These are phyloP conservation scores for Amphipoea lucens DNA, from an alignment of 2,888 invertebrate genomes.

Conservation along the genomic window DNA sequence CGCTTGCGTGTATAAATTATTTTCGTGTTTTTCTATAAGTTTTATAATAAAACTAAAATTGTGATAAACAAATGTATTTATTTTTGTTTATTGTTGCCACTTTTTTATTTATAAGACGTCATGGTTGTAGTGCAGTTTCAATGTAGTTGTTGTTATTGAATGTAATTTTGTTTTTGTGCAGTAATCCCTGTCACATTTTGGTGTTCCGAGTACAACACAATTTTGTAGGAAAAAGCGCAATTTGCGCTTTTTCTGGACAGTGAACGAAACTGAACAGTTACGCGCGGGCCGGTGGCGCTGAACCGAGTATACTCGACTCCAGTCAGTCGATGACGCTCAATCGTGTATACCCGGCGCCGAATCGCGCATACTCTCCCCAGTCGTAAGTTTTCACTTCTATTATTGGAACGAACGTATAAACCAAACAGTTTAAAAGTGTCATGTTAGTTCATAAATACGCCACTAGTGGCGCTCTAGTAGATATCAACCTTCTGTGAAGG, in stretches of 20 bases:
- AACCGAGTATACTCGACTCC: no score
- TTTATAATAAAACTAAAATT: constrained; percentile 27
- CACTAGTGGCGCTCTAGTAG: no score
- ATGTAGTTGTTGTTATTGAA: not conserved
- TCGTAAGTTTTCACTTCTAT: no score
- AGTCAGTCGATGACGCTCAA: no score
- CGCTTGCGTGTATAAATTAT: constrained; percentile 48
- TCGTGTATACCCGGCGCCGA: no score
- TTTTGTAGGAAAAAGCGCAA: no score
- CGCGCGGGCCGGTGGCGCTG: no score
- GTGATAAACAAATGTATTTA: constrained; percentile 10
- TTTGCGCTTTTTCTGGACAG: no score
- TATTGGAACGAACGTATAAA: no score
- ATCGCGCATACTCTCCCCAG: no score
- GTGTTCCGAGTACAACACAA: not conserved
- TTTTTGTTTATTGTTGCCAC: constrained; percentile 3
- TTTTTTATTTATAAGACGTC: not conserved
- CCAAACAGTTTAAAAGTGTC: not conserved
- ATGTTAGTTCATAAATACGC: not conserved
- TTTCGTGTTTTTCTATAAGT: constrained; percentile 52
- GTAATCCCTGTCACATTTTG: not conserved
- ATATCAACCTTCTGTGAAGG: not conserved
- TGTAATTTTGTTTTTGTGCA: not conserved
- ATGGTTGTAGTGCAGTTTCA: not conserved
- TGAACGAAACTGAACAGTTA: no score